Evolutionary conservation across 2,888 invertebrate species (phyloP), one percentile per base, ranked within the genome.

Genomic region (Brachypalpus laphriformis): DNA sequence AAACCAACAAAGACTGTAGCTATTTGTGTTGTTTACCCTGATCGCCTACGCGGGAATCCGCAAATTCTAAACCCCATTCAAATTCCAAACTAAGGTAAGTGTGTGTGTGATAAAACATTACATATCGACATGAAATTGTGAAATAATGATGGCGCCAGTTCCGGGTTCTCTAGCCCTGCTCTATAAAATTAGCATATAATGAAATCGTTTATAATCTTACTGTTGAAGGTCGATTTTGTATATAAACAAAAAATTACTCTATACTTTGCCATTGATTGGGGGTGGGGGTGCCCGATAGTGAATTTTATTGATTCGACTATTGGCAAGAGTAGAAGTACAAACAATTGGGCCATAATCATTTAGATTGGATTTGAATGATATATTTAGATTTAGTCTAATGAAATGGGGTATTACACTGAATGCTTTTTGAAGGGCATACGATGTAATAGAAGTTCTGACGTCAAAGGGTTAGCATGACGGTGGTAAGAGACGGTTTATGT

Each of bases 61-160:
- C 82, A 72, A 61, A 54, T 63, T 51, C 51, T 74, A 63, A 63
- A 74, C 54, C 78, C 80, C 83, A 80, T 70, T 75, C 80, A 42
- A 83, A 77, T 49, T 74, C 65, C 42, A 51, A 80, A 57, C 51
- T 18, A 75, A 80, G 83, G 83, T 83, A 75, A 83, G 83, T 80
- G 31, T 9, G 3, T 56, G 49, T 14, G 11, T 28, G 18, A 20
- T 3, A 31, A 31, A 8, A 31, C 22, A n/a, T 47, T 34, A 8
- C 31, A 63, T 45, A 18, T 47, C 5, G 7, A 51, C 0, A n/a
- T 25, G 14, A 14, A 56, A 56, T 3, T 65, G 14, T 34, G 9
- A 31, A 16, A 8, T 42, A 14, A 16, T 25, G 2, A 65, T 18
- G 6, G 4, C 1, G 34, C 9, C 18, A 49, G 57, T 59, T 71